These are phyloP conservation scores for Drosophila recens DNA, from an alignment of 2,888 invertebrate species.

Conservation along the genomic window DNA sequence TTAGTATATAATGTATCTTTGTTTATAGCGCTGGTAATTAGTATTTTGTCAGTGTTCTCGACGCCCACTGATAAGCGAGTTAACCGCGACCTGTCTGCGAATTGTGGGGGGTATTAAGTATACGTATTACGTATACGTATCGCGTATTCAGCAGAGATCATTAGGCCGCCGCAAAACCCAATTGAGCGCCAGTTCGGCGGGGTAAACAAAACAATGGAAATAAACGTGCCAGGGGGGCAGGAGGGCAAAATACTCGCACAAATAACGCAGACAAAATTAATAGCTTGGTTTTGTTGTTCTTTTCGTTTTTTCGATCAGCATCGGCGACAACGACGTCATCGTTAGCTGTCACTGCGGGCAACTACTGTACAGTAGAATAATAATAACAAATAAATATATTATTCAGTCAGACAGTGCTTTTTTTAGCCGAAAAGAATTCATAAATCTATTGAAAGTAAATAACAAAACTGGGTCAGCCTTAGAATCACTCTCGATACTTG, in stretches of 20 bases:
- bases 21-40: conserved; percentile 56
- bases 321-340: conserved; percentile 56
- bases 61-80: conserved; percentile 50
- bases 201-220: conserved; percentile 56
- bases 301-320: conserved; percentile 21
- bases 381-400: conserved; percentile 49
- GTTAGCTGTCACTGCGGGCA: conserved; percentile 55
- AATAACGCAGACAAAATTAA: conserved; percentile 59
- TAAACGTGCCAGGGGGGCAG: neutral
- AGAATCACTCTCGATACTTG: conserved; percentile 32
- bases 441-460: conserved; percentile 75
- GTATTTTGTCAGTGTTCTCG: conserved; percentile 42
- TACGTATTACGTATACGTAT: conserved; percentile 40
- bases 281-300: conserved; percentile 46
- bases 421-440: conserved; percentile 43
- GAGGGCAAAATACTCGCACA: conserved; percentile 8
- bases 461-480: conserved; percentile 66
- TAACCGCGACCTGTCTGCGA: conserved; percentile 47
- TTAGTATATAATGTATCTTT: conserved; percentile 47
- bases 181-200: conserved; percentile 54
- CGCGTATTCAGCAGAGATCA: conserved; percentile 44
- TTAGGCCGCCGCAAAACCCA: conserved; percentile 52
- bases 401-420: conserved; percentile 21
- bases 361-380: conserved; percentile 54
- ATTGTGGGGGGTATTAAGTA: conserved; percentile 53